These are phyloP conservation scores for Onychomys torridus DNA, from an alignment of 2,797 vertebrate genomes.

Conservation along the genomic window DNA sequence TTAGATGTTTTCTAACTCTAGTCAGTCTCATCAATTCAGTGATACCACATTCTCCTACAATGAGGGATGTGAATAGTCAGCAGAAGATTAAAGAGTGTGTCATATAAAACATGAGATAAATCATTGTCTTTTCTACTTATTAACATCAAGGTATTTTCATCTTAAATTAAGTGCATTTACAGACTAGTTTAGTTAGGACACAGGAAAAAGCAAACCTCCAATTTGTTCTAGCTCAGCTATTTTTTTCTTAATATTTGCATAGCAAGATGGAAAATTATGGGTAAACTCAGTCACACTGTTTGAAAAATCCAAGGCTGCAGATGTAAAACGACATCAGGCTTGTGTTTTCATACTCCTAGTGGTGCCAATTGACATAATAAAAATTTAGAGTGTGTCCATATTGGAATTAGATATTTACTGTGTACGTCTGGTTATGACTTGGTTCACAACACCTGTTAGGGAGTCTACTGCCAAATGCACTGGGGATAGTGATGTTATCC, in stretches of 20 bases:
- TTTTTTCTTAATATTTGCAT: not conserved
- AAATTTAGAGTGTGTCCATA: not conserved
- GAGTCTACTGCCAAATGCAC: not conserved
- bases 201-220: not conserved
- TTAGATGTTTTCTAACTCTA: not conserved
- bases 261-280: not conserved
- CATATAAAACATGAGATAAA: not conserved
- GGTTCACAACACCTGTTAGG: not conserved
- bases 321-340: not conserved
- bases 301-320: not conserved
- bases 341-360: not conserved
- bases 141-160: not conserved
- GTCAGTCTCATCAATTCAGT: not conserved
- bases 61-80: not conserved
- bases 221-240: not conserved
- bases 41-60: no score
- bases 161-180: not conserved
- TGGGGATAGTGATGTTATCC: conserved; percentile 19
- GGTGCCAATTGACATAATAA: not conserved
- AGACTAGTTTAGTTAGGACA: not conserved
- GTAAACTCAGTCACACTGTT: not conserved
- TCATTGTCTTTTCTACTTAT: not conserved
- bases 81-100: no score
- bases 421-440: not conserved
- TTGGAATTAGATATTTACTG: not conserved